Evolutionary conservation across 2,888 invertebrate species (phyloP).

Genomic region (Pseudococcus viburni): DNA sequence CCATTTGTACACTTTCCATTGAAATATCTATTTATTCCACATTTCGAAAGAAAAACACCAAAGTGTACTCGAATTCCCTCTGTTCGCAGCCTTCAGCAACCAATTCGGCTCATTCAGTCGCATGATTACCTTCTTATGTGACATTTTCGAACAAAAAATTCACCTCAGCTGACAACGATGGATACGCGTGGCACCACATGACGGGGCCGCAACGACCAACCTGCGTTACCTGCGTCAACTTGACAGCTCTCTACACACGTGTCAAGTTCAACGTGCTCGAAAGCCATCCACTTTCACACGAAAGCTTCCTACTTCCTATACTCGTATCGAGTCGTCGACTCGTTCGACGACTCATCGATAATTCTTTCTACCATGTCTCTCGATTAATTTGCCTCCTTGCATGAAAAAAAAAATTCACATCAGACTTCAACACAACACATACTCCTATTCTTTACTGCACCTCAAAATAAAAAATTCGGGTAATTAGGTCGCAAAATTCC

Average conservation of each 20-base stretch:
- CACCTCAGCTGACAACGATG: neutral
- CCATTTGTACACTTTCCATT: too few relatives aligned
- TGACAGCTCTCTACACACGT: conserved; percentile 29
- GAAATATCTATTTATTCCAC: too few relatives aligned
- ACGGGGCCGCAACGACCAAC: neutral
- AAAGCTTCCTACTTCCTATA: conserved; percentile 37
- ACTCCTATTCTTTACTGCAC: too few relatives aligned
- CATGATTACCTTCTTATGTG: too few relatives aligned
- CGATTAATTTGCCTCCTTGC: neutral
- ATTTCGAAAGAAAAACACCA: too few relatives aligned
- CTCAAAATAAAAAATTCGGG: neutral
- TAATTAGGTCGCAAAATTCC: conserved; percentile 22
- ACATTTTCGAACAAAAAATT: neutral
- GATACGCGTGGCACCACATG: neutral
- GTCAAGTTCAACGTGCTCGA: conserved; percentile 52
- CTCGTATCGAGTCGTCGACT: neutral
- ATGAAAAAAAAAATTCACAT: neutral
- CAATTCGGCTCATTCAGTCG: too few relatives aligned
- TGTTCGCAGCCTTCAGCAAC: too few relatives aligned
- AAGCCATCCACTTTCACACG: conserved; percentile 38
- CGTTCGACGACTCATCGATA: conserved; percentile 34
- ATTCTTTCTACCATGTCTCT: neutral
- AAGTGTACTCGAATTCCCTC: too few relatives aligned
- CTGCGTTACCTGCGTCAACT: neutral
- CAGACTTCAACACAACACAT: too few relatives aligned